These are phyloP conservation scores for Cryptophagus acutangulus DNA, from an alignment of 2,888 invertebrate genomes.

Conservation along the genomic window DNA sequence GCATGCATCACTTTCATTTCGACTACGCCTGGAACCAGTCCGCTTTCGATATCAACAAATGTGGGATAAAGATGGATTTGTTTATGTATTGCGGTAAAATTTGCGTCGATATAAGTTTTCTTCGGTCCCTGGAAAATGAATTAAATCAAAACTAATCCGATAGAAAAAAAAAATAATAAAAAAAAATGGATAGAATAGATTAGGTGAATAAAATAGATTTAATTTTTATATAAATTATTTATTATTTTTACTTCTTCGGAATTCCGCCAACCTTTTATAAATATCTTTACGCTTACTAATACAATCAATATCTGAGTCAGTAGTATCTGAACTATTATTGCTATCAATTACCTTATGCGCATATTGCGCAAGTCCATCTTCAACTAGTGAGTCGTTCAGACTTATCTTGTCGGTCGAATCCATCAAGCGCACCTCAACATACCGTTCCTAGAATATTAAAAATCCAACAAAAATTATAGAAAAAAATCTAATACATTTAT, in stretches of 20 bases:
- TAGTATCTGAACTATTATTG: too few species aligned
- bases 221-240: too few species aligned
- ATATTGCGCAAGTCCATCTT: conserved; percentile 49
- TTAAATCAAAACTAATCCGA: too few species aligned
- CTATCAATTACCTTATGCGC: conserved; percentile 36
- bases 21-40: neutral
- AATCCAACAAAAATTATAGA: neutral
- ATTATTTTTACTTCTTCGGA: conserved; percentile 38
- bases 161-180: too few species aligned
- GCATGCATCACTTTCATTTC: neutral
- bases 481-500: conserved; percentile 6
- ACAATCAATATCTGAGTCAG: too few species aligned
- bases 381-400: conserved; percentile 50
- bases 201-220: too few species aligned
- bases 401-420: conserved; percentile 51
- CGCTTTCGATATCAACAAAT: neutral
- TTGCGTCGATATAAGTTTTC: neutral
- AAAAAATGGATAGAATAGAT: too few species aligned
- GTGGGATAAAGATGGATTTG: neutral
- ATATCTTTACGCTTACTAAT: too few species aligned
- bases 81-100: neutral
- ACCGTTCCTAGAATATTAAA: conserved; percentile 22
- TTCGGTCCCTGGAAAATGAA: conserved; percentile 1
- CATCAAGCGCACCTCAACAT: conserved; percentile 47
- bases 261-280: too few species aligned